Conservation (phyloP, 2,113 vertebrate genomes). For the Amblyopsis rosae region DNA sequence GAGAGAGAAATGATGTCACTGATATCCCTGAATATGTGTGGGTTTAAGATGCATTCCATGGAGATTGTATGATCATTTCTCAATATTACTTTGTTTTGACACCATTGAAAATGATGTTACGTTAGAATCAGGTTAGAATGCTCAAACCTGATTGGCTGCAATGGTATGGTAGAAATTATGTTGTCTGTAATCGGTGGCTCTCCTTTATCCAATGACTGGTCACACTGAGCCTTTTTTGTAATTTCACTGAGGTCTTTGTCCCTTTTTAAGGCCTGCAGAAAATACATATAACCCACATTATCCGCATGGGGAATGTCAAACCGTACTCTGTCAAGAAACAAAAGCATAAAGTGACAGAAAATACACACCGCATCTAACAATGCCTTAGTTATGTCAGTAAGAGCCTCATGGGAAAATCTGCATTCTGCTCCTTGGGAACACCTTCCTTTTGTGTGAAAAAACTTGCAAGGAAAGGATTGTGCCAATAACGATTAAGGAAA, state of each 20-base stretch:
- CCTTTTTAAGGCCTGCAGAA: constrained; percentile 77
- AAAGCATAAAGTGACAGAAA: background rate
- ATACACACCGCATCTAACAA: constrained; percentile 85
- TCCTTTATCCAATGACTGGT: background rate
- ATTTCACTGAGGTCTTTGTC: constrained; percentile 54
- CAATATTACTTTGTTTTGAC: too few species aligned
- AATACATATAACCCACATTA: background rate
- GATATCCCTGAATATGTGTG: too few species aligned
- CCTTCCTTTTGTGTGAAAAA: constrained; percentile 84
- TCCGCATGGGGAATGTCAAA: background rate
- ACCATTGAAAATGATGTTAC: too few species aligned
- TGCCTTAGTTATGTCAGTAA: constrained; percentile 82
- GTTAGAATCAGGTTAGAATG: background rate
- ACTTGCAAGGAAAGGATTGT: constrained; percentile 96
- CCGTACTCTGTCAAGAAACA: background rate
- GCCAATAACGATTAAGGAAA: constrained; percentile 77
- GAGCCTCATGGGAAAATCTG: constrained; percentile 88
- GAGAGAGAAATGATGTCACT: too few species aligned
- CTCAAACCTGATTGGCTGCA: constrained; percentile 44
- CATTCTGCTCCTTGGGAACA: constrained; percentile 86
- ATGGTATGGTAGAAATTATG: background rate
- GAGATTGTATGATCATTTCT: background rate
- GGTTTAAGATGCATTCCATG: background rate
- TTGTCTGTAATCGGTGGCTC: background rate
- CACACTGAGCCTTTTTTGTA: constrained; percentile 12